Conservation (phyloP, 2,797 vertebrate genomes). For the Smutsia gigantea region DNA sequence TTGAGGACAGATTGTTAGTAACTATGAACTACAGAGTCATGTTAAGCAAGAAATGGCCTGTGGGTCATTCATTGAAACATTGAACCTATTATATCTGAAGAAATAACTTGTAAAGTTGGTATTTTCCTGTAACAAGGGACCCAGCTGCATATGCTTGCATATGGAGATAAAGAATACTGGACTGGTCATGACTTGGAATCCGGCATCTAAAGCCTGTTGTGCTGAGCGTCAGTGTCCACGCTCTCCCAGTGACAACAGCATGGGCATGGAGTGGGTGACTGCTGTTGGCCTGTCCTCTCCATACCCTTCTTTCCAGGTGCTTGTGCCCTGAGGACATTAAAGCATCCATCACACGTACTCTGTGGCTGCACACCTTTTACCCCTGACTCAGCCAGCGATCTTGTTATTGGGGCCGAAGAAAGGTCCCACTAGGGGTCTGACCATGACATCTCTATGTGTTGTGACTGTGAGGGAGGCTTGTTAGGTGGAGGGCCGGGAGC, state of each 20-base stretch:
- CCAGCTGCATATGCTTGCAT: not conserved
- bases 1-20: not conserved
- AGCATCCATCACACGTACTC: rapidly evolving
- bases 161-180: not conserved
- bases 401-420: not conserved
- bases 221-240: too few species aligned
- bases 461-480: not conserved
- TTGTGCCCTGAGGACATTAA: too few species aligned
- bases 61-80: not conserved
- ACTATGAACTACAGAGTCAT: rapidly evolving
- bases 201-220: too few species aligned
- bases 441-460: not conserved
- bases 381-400: rapidly evolving
- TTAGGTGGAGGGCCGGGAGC: too few species aligned
- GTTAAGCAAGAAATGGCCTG: not conserved
- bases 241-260: too few species aligned
- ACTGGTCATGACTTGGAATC: not conserved
- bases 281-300: too few species aligned
- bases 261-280: too few species aligned
- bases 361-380: not conserved
- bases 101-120: not conserved
- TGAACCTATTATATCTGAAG: not conserved
- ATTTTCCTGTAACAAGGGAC: not conserved
- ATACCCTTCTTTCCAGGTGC: too few species aligned
- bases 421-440: rapidly evolving